phyloP scores from a whole-genome alignment of 2,797 vertebrate genomes.

The Sitta carolinensis region DNA sequence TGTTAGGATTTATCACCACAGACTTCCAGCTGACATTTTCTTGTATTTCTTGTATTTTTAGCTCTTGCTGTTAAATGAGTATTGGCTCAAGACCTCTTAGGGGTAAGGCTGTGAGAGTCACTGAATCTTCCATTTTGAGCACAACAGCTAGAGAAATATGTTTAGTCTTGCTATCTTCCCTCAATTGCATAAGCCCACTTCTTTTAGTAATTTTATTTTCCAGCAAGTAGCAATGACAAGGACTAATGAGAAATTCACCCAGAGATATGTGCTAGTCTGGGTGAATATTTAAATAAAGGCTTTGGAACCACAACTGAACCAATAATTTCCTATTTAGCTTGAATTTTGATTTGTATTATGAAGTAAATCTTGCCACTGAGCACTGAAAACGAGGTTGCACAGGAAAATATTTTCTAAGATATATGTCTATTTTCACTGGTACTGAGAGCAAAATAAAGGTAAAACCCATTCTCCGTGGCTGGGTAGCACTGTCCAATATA shows the following conservation, averaged over 20 bases:
- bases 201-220: background rate
- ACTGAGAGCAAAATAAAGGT: background rate
- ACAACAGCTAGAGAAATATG: background rate
- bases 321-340: background rate
- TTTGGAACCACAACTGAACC: background rate
- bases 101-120: background rate
- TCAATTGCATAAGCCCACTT: background rate
- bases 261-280: background rate
- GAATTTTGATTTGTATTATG: background rate
- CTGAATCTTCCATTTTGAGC: background rate
- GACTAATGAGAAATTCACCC: background rate
- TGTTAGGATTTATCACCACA: background rate
- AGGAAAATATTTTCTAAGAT: background rate
- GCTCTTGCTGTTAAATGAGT: background rate
- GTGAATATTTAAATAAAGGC: background rate
- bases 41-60: background rate
- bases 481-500: background rate
- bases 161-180: background rate
- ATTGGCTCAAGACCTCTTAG: background rate
- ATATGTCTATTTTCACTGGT: background rate
- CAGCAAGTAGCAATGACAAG: background rate
- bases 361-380: background rate
- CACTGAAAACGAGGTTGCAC: background rate
- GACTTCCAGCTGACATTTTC: background rate
- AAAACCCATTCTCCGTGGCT: background rate